A percentile compares a stretch with the other conserved stretches of the same genome.
Evolutionary conservation across 2,797 vertebrate species (phyloP).

Genomic region (Acridotheres tristis): DNA sequence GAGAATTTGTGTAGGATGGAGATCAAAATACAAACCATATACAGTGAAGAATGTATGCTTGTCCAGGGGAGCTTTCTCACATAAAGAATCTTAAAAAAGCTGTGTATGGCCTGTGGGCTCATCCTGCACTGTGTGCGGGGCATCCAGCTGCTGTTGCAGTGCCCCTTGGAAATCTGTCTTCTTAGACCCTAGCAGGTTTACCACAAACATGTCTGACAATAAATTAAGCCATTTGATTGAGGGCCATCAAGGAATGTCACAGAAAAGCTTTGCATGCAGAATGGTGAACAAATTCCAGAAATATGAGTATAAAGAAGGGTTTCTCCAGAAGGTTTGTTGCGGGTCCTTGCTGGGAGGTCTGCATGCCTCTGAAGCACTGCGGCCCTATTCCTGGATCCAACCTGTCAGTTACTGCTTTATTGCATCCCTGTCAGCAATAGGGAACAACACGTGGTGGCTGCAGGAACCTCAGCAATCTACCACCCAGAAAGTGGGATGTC

Average conservation of each 20-base stretch:
- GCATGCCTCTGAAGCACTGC: neutral
- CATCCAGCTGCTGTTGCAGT: neutral
- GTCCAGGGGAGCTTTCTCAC: neutral
- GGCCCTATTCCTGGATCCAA: neutral
- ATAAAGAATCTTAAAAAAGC: neutral
- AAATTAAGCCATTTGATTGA: neutral
- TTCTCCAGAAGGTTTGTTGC: neutral
- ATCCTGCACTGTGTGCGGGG: neutral
- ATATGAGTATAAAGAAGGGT: neutral
- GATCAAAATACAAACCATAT: constrained; percentile 63
- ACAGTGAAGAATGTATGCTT: constrained; percentile 18
- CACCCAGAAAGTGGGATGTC: neutral
- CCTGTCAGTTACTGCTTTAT: neutral
- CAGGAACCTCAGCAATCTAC: neutral
- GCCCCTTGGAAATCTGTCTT: neutral
- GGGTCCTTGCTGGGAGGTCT: neutral
- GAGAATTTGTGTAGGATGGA: constrained; percentile 21
- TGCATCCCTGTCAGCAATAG: neutral
- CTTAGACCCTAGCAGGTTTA: neutral
- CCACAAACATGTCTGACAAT: neutral
- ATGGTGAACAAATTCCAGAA: neutral
- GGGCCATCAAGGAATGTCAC: neutral
- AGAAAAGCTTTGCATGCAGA: neutral
- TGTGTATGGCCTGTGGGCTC: neutral
- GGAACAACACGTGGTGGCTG: neutral